Conservation (phyloP, 2,888 invertebrate genomes). For the Anoplius nigerrimus region DNA sequence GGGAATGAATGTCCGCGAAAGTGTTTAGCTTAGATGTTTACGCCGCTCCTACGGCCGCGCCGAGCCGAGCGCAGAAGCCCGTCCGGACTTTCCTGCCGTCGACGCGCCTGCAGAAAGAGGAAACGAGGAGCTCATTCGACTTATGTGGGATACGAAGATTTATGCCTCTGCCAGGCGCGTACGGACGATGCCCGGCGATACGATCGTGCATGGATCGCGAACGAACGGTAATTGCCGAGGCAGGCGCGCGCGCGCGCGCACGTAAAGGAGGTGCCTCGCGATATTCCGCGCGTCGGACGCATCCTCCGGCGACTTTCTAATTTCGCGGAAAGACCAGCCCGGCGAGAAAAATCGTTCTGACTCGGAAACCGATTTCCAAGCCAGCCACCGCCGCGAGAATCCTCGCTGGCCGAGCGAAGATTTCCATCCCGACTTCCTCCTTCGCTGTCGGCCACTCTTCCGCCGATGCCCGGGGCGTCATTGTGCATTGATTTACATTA, state of each 20-base stretch:
- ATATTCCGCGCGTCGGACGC: conserved; percentile 34
- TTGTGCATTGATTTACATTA: no score
- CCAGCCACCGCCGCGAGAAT: no score
- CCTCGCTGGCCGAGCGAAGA: neutral
- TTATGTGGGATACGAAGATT: conserved; percentile 52
- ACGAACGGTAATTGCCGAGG: conserved; percentile 43
- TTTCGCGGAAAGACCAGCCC: conserved; percentile 44
- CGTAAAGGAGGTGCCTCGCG: conserved; percentile 19
- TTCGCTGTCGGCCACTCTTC: no score
- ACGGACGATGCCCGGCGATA: conserved; percentile 34
- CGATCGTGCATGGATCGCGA: conserved; percentile 42
- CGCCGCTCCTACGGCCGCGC: neutral
- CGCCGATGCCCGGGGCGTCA: neutral
- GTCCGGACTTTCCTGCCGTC: no score
- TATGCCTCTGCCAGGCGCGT: conserved; percentile 29
- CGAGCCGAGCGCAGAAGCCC: neutral
- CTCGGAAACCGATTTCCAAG: neutral
- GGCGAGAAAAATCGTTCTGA: neutral
- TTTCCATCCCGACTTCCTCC: neutral
- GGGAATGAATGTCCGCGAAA: no score
- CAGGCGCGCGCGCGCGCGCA: neutral
- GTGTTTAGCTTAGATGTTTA: neutral
- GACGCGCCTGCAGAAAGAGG: conserved; percentile 13
- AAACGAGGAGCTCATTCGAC: conserved; percentile 42
- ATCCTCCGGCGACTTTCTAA: conserved; percentile 47